Conservation (phyloP, 2,888 invertebrate species). For the Conchocele bisecta region DNA sequence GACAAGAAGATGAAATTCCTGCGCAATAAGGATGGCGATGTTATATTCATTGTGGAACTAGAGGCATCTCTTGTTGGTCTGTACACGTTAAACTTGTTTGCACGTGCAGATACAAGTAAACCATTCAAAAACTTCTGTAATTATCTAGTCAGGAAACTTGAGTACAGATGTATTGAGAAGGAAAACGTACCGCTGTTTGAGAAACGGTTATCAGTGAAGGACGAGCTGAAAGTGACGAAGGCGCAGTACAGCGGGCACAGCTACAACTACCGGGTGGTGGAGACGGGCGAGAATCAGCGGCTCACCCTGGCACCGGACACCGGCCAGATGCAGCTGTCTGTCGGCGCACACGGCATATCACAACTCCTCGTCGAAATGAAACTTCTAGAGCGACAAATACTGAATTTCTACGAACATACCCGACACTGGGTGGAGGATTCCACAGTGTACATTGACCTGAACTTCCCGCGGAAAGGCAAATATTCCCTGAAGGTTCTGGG, state of each 20-base stretch:
- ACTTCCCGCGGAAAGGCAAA: conserved; percentile 48
- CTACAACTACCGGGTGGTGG: too few species aligned
- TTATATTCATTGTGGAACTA: conserved; percentile 53
- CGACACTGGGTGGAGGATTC: conserved; percentile 46
- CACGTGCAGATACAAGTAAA: conserved; percentile 14
- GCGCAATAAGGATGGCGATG: conserved; percentile 36
- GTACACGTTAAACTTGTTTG: conserved; percentile 36
- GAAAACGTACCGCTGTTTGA: conserved; percentile 2
- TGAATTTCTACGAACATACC: conserved; percentile 45
- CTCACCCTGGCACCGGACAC: conserved; percentile 25
- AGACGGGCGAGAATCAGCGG: too few species aligned
- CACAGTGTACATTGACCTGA: conserved; percentile 38
- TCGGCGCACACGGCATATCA: conserved; percentile 19
- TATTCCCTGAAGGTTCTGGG: conserved; percentile 37
- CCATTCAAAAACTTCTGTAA: conserved; percentile 43
- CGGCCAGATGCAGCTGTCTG: conserved; percentile 24
- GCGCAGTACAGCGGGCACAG: too few species aligned
- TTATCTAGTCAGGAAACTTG: conserved; percentile 36
- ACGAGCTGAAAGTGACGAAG: too few species aligned
- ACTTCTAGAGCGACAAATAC: conserved; percentile 39
- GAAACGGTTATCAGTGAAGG: not conserved
- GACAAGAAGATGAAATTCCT: conserved; percentile 38
- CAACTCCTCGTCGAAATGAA: conserved; percentile 38
- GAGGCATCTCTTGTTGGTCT: conserved; percentile 22
- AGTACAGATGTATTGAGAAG: not conserved